These are phyloP conservation scores for Heliconius himera DNA, from an alignment of 1,140 invertebrate genomes.

Conservation along the genomic window DNA sequence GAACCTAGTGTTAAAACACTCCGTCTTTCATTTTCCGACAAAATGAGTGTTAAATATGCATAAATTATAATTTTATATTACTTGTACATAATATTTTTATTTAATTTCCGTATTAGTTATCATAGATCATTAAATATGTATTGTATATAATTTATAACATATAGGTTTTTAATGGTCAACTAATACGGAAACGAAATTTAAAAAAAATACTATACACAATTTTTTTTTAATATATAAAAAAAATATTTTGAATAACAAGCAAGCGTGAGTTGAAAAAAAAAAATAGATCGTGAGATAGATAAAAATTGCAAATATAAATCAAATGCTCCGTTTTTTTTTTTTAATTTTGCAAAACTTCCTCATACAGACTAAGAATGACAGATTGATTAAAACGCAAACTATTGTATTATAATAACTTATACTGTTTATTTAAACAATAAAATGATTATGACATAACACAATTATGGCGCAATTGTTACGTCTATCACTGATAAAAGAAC, in stretches of 20 bases:
- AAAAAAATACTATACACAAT: neutral
- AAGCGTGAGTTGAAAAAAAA: neutral
- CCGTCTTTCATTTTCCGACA: too few relatives aligned
- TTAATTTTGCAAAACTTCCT: conserved; percentile 1
- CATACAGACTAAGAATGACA: conserved; percentile 7
- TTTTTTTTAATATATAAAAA: neutral
- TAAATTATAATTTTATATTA: too few relatives aligned
- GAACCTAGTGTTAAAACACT: too few relatives aligned
- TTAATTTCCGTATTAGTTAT: too few relatives aligned
- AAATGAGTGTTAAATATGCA: too few relatives aligned
- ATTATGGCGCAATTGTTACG: neutral
- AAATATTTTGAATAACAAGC: neutral
- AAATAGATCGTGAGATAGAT: neutral
- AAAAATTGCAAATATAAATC: neutral
- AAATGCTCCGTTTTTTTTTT: neutral
- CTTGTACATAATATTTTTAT: too few relatives aligned
- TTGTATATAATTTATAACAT: neutral
- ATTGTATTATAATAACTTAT: neutral
- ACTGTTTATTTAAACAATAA: neutral
- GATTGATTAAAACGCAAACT: conserved; percentile 6
- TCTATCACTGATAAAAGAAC: neutral
- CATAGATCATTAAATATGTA: too few relatives aligned
- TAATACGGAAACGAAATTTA: neutral
- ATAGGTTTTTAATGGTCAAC: neutral
- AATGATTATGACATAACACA: neutral